Evolutionary conservation across 2,888 invertebrate species (phyloP).

Genomic region (Pristionchus entomophagus): DNA sequence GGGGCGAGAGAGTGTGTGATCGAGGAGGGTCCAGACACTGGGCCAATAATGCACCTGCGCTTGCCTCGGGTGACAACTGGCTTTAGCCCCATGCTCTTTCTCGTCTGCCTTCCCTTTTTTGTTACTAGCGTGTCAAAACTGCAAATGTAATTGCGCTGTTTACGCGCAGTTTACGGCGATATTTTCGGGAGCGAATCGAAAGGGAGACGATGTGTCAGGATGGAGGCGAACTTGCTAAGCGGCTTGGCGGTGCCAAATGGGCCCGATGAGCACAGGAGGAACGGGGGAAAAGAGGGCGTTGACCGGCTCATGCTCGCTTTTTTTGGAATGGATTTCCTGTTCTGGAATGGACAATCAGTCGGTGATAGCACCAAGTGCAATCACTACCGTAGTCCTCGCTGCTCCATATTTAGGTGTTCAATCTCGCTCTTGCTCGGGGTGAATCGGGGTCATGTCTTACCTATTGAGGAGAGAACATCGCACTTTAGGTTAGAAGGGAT

Average conservation of each 20-base stretch:
- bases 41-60: slow-evolving; percentile 21
- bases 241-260: not conserved
- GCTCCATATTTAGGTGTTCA: not conserved
- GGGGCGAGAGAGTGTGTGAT: not conserved
- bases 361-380: slow-evolving; percentile 6
- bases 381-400: slow-evolving; percentile 22
- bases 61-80: not conserved
- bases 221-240: slow-evolving; percentile 30
- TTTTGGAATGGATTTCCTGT: not conserved
- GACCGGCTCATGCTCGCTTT: not conserved
- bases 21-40: not conserved
- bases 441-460: slow-evolving; percentile 16
- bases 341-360: slow-evolving; percentile 19
- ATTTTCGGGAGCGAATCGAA: not conserved
- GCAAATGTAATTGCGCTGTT: not conserved
- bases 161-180: not conserved
- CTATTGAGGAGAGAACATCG: not conserved
- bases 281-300: slow-evolving; percentile 22
- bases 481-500: not conserved
- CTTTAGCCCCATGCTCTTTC: not conserved
- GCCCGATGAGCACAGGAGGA: not conserved
- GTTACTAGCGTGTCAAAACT: not conserved
- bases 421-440: not conserved
- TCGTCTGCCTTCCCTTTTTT: not conserved
- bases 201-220: not conserved